Base-by-base conservation (phyloP, 2,888 invertebrate species). In the Pollenia griseotomentosa region DNA sequence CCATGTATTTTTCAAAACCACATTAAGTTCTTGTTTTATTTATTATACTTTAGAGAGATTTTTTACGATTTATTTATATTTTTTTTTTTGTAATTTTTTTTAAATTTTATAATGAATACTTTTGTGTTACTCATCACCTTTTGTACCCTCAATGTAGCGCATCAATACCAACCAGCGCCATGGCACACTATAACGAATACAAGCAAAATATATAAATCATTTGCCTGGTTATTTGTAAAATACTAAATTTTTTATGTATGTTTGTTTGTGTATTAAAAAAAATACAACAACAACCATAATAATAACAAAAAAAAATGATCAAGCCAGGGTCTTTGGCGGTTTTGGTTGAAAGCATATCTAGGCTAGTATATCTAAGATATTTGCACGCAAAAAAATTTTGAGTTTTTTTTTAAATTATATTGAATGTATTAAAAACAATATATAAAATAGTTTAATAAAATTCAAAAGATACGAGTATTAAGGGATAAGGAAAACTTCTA, bases 331-430 rank as follows among this genome's bases (percentile, higher is more conserved):
- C 92, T 92, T 92, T 89, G 84, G 87, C 74, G 88, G 86, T 87
- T 92, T 91, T 90, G 92, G 90, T 92, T 92, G 92, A 92, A 89
- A 90, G 92, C 90, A 88, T 91, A 92, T 91, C 91, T 92, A 90
- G 92, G 92, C 92, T 92, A 92, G 91, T 92, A 89, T 92, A 92
- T 92, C 92, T 92, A 90, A 92, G 92, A 92, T 92, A 92, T 92
- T 92, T 92, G 92, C 92, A 92, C 92, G 92, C 92, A 91, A 92
- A 92, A 81, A 90, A 61, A 16, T n/a, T 53, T 53, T 63, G 4
- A 6, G 4, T 19, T 61, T 61, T 61, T 40, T 11, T 16, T 55
- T 11, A 75, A 59, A 63, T 9, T 40, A 73, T 59, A 68, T 70
- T 68, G 23, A 70, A 70, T 65, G 71, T 40, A 19, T 53, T n/a